Evolutionary conservation across 2,888 invertebrate genomes (phyloP).

Genomic region (Scaptodrosophila latifasciaeformis): DNA sequence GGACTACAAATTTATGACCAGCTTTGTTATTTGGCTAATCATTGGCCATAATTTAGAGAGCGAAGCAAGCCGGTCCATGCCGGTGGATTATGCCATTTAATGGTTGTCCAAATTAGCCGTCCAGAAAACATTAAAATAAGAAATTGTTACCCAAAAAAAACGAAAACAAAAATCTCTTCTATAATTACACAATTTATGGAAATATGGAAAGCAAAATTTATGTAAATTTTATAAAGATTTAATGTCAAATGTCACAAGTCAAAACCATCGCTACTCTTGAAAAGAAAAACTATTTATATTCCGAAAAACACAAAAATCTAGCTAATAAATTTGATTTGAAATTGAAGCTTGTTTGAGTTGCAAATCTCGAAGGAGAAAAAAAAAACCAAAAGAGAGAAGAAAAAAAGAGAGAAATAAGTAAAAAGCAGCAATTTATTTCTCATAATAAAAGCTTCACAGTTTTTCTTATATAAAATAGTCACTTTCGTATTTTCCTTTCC

Average conservation of each 20-base stretch:
- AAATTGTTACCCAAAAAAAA: too few relatives aligned
- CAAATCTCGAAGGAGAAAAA: constrained; percentile 5
- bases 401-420: too few relatives aligned
- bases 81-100: not conserved
- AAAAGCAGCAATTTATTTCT: too few relatives aligned
- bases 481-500: too few relatives aligned
- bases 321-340: constrained; percentile 45
- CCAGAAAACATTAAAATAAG: too few relatives aligned
- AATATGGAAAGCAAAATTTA: constrained; percentile 14
- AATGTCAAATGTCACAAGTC: constrained; percentile 40
- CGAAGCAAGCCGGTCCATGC: constrained; percentile 1
- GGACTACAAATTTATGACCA: too few relatives aligned
- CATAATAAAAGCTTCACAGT: too few relatives aligned
- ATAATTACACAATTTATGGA: too few relatives aligned
- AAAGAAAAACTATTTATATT: constrained; percentile 5
- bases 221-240: too few relatives aligned
- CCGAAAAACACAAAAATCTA: not conserved
- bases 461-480: too few relatives aligned
- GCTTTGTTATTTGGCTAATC: constrained; percentile 38
- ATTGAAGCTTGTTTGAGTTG: constrained; percentile 27
- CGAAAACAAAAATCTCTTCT: constrained; percentile 1
- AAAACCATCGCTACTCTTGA: too few relatives aligned
- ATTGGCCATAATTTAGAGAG: constrained; percentile 44
- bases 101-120: too few relatives aligned
- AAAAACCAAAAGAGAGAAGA: constrained; percentile 15